phyloP scores from a whole-genome alignment of 2,113 vertebrate species.

The Lutjanus erythropterus region DNA sequence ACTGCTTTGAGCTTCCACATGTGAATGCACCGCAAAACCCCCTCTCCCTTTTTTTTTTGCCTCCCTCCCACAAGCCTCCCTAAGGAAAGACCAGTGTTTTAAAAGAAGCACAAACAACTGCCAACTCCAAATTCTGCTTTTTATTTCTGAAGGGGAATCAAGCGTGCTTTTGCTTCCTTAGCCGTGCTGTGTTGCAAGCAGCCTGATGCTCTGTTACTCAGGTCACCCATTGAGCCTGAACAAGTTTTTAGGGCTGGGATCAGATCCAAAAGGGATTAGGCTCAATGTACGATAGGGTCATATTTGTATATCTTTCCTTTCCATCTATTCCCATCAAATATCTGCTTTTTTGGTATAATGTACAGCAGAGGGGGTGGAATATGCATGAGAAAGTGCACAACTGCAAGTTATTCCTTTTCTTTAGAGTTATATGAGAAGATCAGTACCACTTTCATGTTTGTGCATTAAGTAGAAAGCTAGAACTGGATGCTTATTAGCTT shows the following conservation, averaged over 20 bases:
- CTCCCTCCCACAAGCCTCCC: constrained; percentile 73
- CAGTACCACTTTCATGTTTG: too few relatives aligned
- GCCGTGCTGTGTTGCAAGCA: constrained; percentile 33
- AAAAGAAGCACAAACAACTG: constrained; percentile 77
- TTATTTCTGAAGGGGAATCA: constrained; percentile 61
- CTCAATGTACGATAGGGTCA: constrained; percentile 12
- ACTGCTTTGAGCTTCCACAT: constrained; percentile 79
- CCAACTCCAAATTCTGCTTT: constrained; percentile 69
- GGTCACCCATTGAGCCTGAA: constrained; percentile 19
- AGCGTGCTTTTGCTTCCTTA: constrained; percentile 36
- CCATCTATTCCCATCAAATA: constrained; percentile 25
- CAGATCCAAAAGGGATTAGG: constrained; percentile 18
- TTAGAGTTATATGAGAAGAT: too few relatives aligned
- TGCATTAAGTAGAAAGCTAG: neutral
- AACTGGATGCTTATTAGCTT: neutral
- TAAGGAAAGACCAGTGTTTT: constrained; percentile 71
- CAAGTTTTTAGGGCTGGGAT: constrained; percentile 24
- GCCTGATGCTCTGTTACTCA: constrained; percentile 20
- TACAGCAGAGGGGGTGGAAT: neutral
- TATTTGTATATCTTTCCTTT: constrained; percentile 27
- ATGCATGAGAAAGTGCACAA: neutral
- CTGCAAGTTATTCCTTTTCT: too few relatives aligned
- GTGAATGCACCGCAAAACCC: constrained; percentile 72
- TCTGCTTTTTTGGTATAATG: neutral
- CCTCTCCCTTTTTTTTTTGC: constrained; percentile 37